phyloP scores from a whole-genome alignment of 2,888 invertebrate genomes.

The Drosophila barbarae region DNA sequence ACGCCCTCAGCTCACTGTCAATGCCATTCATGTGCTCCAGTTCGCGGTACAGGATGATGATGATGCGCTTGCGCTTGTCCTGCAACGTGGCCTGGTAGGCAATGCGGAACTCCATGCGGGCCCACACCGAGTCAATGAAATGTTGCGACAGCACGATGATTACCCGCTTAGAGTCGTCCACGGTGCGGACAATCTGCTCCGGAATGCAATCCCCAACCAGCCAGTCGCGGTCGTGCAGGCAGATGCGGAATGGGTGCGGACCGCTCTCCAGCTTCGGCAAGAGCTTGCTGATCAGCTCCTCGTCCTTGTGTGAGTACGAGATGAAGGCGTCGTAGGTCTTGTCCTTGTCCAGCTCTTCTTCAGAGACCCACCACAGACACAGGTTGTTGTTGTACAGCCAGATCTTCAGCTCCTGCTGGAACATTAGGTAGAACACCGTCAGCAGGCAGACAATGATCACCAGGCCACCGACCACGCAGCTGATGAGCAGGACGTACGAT shows the following conservation, averaged over 20 bases:
- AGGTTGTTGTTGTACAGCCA: slow-evolving; percentile 84
- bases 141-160: slow-evolving; percentile 85
- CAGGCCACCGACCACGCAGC: slow-evolving; percentile 80
- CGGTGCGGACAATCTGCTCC: slow-evolving; percentile 85
- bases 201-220: slow-evolving; percentile 86
- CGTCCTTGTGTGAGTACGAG: slow-evolving; percentile 88
- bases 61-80: slow-evolving; percentile 84
- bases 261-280: slow-evolving; percentile 84
- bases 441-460: slow-evolving; percentile 78
- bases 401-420: slow-evolving; percentile 83
- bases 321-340: slow-evolving; percentile 87
- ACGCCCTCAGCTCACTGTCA: slow-evolving; percentile 85
- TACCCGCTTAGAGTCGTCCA: slow-evolving; percentile 85
- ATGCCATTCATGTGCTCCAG: slow-evolving; percentile 83
- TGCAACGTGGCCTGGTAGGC: slow-evolving; percentile 85
- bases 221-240: slow-evolving; percentile 87
- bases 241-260: slow-evolving; percentile 83
- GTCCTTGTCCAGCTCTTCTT: slow-evolving; percentile 84
- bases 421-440: slow-evolving; percentile 80
- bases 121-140: slow-evolving; percentile 88
- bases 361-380: slow-evolving; percentile 83
- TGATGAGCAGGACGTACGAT: slow-evolving; percentile 69
- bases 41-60: slow-evolving; percentile 86
- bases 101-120: slow-evolving; percentile 86
- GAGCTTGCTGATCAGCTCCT: slow-evolving; percentile 84